phyloP scores from a whole-genome alignment of 2,888 invertebrate genomes.

The Linnaemya tessellans region DNA sequence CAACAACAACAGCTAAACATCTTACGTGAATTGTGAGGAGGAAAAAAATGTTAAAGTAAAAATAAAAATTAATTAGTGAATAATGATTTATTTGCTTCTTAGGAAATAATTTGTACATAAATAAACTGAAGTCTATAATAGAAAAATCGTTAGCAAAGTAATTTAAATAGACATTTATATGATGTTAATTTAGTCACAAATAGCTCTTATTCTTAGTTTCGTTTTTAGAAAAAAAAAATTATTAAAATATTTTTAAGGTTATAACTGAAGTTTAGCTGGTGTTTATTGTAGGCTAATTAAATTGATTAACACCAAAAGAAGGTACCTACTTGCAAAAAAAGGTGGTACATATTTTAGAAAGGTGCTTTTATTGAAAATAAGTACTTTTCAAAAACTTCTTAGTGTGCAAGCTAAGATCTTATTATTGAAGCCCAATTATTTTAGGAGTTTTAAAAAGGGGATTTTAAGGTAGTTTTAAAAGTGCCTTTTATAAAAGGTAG shows the following conservation, averaged over 20 bases:
- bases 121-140: not conserved
- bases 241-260: not conserved
- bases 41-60: conserved; percentile 24
- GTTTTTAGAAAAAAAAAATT: not conserved
- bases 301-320: no score
- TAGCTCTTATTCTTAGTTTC: not conserved
- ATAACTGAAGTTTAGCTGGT: not conserved
- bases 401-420: no score
- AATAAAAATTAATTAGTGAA: conserved; percentile 55
- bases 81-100: conserved; percentile 53
- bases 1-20: conserved; percentile 27
- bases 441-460: no score
- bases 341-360: no score
- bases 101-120: conserved; percentile 33
- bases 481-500: no score
- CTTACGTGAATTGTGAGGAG: conserved; percentile 41
- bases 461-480: no score
- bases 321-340: no score
- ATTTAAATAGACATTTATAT: not conserved
- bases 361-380: no score
- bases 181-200: conserved; percentile 18
- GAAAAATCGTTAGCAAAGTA: not conserved
- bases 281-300: not conserved
- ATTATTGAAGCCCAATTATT: no score
- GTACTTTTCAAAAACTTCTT: no score